These are phyloP conservation scores for Abramis brama DNA, from an alignment of 2,113 vertebrate species.

Conservation along the genomic window DNA sequence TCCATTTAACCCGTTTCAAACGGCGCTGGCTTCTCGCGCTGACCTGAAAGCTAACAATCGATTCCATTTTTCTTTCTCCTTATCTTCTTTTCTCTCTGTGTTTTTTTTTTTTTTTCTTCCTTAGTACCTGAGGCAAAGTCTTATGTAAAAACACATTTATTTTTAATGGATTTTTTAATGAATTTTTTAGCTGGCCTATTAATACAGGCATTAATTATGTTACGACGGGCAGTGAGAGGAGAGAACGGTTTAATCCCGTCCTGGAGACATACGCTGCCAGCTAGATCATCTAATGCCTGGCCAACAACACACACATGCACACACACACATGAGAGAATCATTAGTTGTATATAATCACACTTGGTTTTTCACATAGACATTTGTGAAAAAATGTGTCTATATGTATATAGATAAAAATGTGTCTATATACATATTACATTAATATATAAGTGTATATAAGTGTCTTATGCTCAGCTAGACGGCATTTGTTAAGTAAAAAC, in stretches of 20 bases:
- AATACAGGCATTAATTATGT: conserved; percentile 99
- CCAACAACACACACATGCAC: conserved; percentile 66
- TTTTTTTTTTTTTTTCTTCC: conserved; percentile 68
- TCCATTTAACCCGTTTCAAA: conserved; percentile 87
- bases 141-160: conserved; percentile 99
- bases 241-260: conserved; percentile 94
- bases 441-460: no score
- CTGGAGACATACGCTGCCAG: conserved; percentile 95
- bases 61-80: conserved; percentile 84
- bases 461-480: no score
- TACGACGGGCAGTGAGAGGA: conserved; percentile 74
- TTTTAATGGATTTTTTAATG: conserved; percentile 99
- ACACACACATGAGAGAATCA: conserved; percentile 27
- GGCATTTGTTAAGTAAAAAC: no score
- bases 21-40: conserved; percentile 85
- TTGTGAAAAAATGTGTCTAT: not conserved
- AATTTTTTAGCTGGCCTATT: conserved; percentile 99
- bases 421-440: no score
- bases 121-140: conserved; percentile 95
- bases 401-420: no score
- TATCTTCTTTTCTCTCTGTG: conserved; percentile 74
- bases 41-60: conserved; percentile 93
- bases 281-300: conserved; percentile 96
- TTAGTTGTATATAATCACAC: conserved; percentile 33
- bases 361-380: not conserved